phyloP scores from a whole-genome alignment of 2,888 invertebrate species.

The Zelleria hepariella region DNA sequence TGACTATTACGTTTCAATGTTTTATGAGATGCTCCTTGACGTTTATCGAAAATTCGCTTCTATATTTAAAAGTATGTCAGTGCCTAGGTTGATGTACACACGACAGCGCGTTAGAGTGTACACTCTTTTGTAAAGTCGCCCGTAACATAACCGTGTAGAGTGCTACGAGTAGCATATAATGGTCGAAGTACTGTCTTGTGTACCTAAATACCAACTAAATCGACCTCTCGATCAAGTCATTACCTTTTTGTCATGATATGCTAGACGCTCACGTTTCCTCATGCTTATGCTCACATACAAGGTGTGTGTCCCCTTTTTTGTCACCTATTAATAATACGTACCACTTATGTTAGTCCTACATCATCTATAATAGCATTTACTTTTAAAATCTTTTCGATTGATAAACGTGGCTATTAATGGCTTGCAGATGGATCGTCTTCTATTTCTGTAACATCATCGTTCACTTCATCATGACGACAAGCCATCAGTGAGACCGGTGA shows the following conservation, averaged over 20 bases:
- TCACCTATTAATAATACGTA: background rate
- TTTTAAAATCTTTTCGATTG: background rate
- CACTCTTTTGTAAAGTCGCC: no score
- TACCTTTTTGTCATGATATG: no score
- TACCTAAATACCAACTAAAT: no score
- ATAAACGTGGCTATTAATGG: background rate
- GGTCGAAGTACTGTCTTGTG: no score
- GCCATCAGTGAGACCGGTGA: conserved; percentile 5
- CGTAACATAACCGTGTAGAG: no score
- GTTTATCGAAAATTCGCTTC: no score
- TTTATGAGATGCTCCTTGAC: background rate
- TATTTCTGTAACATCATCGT: conserved; percentile 34
- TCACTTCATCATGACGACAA: conserved; percentile 26
- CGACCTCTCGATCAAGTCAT: no score
- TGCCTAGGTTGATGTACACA: background rate
- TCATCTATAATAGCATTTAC: background rate
- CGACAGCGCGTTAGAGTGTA: no score
- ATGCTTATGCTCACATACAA: background rate
- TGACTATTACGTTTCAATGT: background rate
- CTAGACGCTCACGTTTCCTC: no score
- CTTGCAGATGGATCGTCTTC: conserved; percentile 17
- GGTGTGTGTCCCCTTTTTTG: background rate
- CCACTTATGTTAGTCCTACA: background rate
- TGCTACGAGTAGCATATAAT: no score
- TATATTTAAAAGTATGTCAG: background rate